Conservation (phyloP, 2,797 vertebrate species). For the Microhierax caerulescens region DNA sequence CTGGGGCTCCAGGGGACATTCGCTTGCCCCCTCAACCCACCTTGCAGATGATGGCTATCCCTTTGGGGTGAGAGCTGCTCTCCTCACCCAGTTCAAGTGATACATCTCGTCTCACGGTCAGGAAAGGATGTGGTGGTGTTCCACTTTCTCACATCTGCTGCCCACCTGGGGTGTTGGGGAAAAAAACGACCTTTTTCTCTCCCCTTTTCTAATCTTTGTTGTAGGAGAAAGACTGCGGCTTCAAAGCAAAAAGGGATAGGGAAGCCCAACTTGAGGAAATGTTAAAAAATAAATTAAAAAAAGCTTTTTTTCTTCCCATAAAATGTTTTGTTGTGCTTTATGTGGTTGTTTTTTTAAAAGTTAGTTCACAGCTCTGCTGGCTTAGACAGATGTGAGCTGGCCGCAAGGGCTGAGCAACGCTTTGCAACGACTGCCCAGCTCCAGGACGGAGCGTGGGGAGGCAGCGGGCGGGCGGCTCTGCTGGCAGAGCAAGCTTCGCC, state of each 20-base stretch:
- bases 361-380: background rate
- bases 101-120: accelerated
- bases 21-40: accelerated
- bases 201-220: background rate
- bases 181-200: background rate
- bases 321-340: background rate
- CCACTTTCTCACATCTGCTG: background rate
- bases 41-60: background rate
- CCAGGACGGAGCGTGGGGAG: background rate
- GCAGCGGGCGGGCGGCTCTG: background rate
- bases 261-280: background rate
- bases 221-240: background rate
- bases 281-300: background rate
- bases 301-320: background rate
- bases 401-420: background rate
- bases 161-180: background rate
- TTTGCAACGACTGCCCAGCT: background rate
- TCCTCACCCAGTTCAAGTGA: background rate
- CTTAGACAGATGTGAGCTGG: background rate
- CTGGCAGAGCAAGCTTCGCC: background rate
- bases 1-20: background rate
- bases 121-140: background rate
- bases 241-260: background rate
- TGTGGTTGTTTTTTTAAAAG: background rate
- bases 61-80: background rate